Conservation (phyloP, 2,888 invertebrate species). For the Hyppa rectilinea region DNA sequence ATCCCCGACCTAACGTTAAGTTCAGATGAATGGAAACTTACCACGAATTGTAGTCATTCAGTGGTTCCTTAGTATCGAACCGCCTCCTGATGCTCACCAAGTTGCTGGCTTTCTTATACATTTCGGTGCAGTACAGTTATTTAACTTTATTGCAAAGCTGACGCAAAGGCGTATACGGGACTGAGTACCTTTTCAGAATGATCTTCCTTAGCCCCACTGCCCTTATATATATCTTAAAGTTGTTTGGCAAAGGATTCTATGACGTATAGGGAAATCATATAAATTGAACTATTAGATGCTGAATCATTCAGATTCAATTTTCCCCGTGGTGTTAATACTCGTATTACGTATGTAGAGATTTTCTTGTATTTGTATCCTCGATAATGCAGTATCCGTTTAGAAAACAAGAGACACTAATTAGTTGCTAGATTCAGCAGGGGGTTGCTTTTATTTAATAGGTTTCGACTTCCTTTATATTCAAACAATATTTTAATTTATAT, state of each 20-base stretch:
- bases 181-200: constrained; percentile 38
- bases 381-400: neutral
- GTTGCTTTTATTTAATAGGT: neutral
- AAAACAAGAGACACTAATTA: neutral
- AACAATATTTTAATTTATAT: constrained; percentile 21
- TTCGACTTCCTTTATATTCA: constrained; percentile 7
- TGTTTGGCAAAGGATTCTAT: constrained; percentile 16
- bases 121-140: constrained; percentile 53
- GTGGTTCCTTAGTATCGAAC: constrained; percentile 45
- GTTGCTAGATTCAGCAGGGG: neutral
- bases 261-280: constrained; percentile 43
- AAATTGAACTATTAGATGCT: neutral
- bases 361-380: constrained; percentile 13
- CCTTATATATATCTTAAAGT: constrained; percentile 31
- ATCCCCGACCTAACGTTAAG: neutral
- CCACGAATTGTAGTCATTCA: constrained; percentile 27
- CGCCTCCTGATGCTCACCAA: constrained; percentile 56
- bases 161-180: constrained; percentile 26
- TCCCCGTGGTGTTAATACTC: constrained; percentile 28
- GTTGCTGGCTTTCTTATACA: constrained; percentile 53
- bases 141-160: constrained; percentile 54
- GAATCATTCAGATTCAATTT: constrained; percentile 39
- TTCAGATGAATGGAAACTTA: constrained; percentile 24
- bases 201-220: constrained; percentile 3
- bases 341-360: neutral